Evolutionary conservation across 2,113 vertebrate species (phyloP).

Genomic region (Hypanus sabinus): DNA sequence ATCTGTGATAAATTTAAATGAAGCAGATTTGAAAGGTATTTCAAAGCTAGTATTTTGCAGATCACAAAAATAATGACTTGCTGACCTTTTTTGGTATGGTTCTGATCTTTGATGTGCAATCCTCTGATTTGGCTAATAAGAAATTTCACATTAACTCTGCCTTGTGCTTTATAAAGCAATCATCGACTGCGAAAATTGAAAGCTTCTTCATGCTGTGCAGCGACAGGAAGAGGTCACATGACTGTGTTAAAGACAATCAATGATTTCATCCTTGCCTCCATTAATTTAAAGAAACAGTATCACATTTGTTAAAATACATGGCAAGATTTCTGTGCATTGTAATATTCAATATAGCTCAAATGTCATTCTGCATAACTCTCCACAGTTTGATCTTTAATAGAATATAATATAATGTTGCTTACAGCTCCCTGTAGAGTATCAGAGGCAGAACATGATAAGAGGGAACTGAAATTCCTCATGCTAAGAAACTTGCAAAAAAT

Average conservation of each 20-base stretch:
- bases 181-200: slow-evolving; percentile 20
- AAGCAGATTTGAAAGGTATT: slow-evolving; percentile 21
- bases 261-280: slow-evolving; percentile 7
- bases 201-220: slow-evolving; percentile 31
- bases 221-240: slow-evolving; percentile 7
- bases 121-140: slow-evolving; percentile 14
- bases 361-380: neutral
- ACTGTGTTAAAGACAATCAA: slow-evolving; percentile 23
- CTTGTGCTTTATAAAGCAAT: slow-evolving; percentile 28
- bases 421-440: neutral
- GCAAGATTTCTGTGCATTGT: neutral
- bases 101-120: slow-evolving; percentile 22
- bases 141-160: slow-evolving; percentile 25
- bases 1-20: slow-evolving; percentile 12
- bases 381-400: neutral
- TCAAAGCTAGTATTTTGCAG: neutral
- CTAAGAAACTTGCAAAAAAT: neutral
- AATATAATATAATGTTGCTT: neutral
- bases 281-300: slow-evolving; percentile 18
- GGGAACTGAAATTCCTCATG: neutral
- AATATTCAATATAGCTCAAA: neutral
- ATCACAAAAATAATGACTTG: neutral
- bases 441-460: neutral
- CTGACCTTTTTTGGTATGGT: slow-evolving; percentile 13
- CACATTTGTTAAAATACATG: neutral